Conservation (phyloP, 2,888 invertebrate species). For the Gordius sp. region DNA sequence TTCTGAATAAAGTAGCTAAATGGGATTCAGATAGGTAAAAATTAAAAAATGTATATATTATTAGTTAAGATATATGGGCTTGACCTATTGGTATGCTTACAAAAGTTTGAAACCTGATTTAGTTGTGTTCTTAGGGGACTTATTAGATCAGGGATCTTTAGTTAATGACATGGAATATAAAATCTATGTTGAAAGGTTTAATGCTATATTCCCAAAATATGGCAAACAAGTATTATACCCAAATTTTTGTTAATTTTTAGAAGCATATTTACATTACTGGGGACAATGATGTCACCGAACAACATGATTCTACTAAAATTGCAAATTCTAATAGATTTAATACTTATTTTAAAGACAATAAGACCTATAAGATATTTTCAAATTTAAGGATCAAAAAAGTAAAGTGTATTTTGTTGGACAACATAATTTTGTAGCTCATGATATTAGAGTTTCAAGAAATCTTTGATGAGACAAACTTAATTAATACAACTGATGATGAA, state of each 20-base stretch:
- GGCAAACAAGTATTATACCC: neutral
- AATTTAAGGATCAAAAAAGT: neutral
- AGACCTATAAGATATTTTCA: neutral
- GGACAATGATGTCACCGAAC: constrained; percentile 2
- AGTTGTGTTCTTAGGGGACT: neutral
- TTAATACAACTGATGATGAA: no score
- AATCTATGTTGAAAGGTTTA: neutral
- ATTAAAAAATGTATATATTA: neutral
- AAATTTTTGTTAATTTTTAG: neutral
- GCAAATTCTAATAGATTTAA: neutral
- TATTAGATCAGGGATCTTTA: constrained; percentile 11
- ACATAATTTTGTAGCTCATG: neutral
- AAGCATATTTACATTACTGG: neutral
- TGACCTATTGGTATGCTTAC: constrained; percentile 9
- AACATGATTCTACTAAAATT: neutral
- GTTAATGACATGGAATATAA: neutral
- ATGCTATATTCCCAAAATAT: neutral
- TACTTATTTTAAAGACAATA: neutral
- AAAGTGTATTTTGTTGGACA: neutral
- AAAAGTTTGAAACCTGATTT: neutral
- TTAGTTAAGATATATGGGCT: neutral
- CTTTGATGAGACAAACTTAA: no score
- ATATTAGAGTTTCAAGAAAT: neutral
- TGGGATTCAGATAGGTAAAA: constrained; percentile 13
- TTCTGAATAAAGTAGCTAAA: neutral